Conservation (phyloP, 1,140 invertebrate genomes). For the Brachionus manjavacas region DNA sequence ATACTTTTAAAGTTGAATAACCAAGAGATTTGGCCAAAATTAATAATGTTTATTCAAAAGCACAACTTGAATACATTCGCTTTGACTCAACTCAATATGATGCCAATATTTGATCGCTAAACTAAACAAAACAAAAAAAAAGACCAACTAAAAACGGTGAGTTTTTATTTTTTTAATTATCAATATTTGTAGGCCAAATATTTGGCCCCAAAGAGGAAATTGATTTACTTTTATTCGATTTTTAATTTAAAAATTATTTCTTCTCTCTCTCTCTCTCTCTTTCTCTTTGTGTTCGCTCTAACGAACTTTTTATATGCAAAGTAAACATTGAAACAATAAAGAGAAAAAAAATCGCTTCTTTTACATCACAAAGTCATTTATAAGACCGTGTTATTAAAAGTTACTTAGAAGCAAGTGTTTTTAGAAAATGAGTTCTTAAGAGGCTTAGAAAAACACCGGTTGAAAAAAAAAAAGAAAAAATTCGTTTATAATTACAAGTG, state of each 20-base stretch:
- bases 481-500: slow-evolving; percentile 33
- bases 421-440: not conserved
- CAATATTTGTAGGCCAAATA: slow-evolving; percentile 25
- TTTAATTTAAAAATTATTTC: not conserved
- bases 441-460: not conserved
- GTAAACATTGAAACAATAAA: not conserved
- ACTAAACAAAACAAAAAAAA: not conserved
- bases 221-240: slow-evolving; percentile 8
- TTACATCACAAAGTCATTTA: slow-evolving; percentile 29
- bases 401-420: slow-evolving; percentile 29
- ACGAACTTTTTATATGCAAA: slow-evolving; percentile 4
- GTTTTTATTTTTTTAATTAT: slow-evolving; percentile 3
- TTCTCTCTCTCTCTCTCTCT: not conserved
- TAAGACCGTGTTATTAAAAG: slow-evolving; percentile 34
- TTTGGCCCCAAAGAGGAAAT: not conserved
- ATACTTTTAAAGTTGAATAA: slow-evolving; percentile 18
- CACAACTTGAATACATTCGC: not conserved
- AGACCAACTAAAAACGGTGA: not conserved
- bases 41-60: not conserved
- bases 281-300: not conserved
- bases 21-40: not conserved
- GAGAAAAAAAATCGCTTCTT: slow-evolving; percentile 3
- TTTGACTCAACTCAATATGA: slow-evolving; percentile 8
- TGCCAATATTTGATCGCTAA: slow-evolving; percentile 16
- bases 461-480: not conserved